Evolutionary conservation across 2,113 vertebrate genomes (phyloP).

Genomic region (Nettapus auritus): DNA sequence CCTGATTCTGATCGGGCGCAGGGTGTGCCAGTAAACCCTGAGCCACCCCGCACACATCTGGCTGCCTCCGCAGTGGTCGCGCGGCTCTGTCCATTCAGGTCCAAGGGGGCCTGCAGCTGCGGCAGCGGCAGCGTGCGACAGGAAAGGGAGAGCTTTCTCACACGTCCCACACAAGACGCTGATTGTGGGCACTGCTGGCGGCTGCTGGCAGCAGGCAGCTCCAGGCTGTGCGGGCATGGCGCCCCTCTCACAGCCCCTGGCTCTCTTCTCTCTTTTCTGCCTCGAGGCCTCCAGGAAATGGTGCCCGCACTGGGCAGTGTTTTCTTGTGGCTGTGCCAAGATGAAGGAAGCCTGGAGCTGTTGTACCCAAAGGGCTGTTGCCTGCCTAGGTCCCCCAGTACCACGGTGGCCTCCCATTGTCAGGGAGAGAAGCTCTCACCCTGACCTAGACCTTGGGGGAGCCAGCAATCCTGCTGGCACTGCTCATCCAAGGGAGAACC

Average conservation of each 20-base stretch:
- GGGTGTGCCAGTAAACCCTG: not conserved
- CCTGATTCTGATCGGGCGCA: not conserved
- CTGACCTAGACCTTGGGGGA: not conserved
- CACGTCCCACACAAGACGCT: slow-evolving; percentile 43
- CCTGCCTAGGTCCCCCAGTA: too few relatives aligned
- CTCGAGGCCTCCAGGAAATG: not conserved
- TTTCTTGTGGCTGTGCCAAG: not conserved
- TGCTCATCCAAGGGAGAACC: not conserved
- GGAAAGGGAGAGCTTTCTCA: slow-evolving; percentile 72
- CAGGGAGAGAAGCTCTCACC: not conserved
- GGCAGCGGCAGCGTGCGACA: slow-evolving; percentile 58
- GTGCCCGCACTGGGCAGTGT: not conserved
- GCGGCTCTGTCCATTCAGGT: slow-evolving; percentile 45
- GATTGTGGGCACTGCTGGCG: slow-evolving; percentile 50
- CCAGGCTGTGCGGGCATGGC: not conserved
- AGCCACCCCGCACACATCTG: slow-evolving; percentile 20
- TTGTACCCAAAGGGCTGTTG: too few relatives aligned
- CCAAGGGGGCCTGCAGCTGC: slow-evolving; percentile 44
- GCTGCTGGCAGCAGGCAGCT: not conserved
- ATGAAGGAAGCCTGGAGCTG: not conserved
- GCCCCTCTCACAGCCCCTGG: not conserved
- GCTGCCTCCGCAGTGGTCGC: slow-evolving; percentile 25
- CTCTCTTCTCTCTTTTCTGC: not conserved
- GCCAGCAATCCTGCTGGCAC: not conserved
- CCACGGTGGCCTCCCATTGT: too few relatives aligned